Evolutionary conservation across 2,113 vertebrate species (phyloP), one percentile per base, ranked within the genome.

Genomic region (Passerina amoena): DNA sequence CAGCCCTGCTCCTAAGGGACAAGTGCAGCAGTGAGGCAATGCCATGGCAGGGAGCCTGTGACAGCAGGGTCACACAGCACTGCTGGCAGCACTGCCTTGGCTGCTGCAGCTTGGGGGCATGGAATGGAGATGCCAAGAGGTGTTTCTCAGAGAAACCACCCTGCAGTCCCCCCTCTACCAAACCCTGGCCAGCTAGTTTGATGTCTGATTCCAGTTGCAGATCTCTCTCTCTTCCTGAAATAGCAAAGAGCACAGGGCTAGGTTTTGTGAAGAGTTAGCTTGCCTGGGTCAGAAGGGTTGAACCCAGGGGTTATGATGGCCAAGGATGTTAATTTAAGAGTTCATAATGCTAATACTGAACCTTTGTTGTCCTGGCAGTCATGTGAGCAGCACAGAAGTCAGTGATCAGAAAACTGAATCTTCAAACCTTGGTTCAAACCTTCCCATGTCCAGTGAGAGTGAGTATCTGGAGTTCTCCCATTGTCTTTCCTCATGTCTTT

Each of bases 371-470:
- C 92, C 50, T 96, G 75, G 86, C 91, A 98, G 98, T 96, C 98
- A 98, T 86, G 97, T 98, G 93, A 97, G 94, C 97, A 98, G 21
- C 27, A 17, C 97, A 10, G 98, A 98, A 92, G 97, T 94, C 93
- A 95, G 57, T 7, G 97, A 98, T 89, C 97, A 98, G 97, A 98
- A 98, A 95, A 94, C 97, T 22, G 98, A 98, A 97, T 92, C 98
- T 54, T 96, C 98, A 96, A 97, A 91, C 61, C 97, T 98, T 95
- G 97, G 90, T 68, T 97, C 98, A 95, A 98, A 98, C 92, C 97
- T 98, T 91, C 75, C 97, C 86, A 97, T 98, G 94, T 98, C 98
- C 78, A 97, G 95, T 91, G 98, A 98, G 96, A 98, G 98, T 98
- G 95, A 98, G 98, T 98, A 96, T 59, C 44, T 72, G 72, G 19